Base-by-base conservation (phyloP, 2,797 vertebrate species). In the Phataginus tetradactyla region DNA sequence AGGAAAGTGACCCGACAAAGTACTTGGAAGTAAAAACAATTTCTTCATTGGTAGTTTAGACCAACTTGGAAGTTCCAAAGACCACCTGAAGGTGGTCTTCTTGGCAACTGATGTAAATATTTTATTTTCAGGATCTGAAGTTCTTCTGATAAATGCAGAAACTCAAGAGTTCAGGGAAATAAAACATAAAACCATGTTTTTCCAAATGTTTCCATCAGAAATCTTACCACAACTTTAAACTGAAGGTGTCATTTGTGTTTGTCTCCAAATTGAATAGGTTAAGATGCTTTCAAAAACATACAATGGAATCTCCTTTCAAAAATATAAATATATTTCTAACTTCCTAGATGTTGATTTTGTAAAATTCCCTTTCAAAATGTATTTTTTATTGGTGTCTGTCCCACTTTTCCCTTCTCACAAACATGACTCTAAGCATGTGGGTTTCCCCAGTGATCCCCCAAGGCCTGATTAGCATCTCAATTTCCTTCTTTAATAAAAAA, bases 401-500 rank as follows among this genome's bases (percentile, higher is more conserved):
- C 32, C 7, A 79, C 45, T 77, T 95, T 75, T 72, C 91, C 78
- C 96, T 86, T 59, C 63, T 87, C 45, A 59, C 42, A 53, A 74
- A 77, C 75, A 34, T 32, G 84, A 90, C 42, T 83, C 10, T 59
- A 57, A 95, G 75, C 85, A 66, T 84, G 77, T 86, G 86, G 64
- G 45, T 78, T 96, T 95, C 80, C 72, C 93, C 94, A 85, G 87
- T 71, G 77, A 92, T 59, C 86, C 81, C 83, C 77, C n/a, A 92
- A 93, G 85, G 75, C 66, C 95, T 91, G 75, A 97, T 94, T 95
- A 97, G 86, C 91, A 86, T 93, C 91, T 94, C 91, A 93, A 74
- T 98, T 98, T 98, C 97, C 92, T 96, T 63, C 93, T 89, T 87
- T 92, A 97, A 94, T 96, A 93, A 93, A 96, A 95, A 97, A 94